Evolutionary conservation across 2,888 invertebrate species (phyloP), one percentile per base, ranked within the genome.

Genomic region (Unio delphinus): DNA sequence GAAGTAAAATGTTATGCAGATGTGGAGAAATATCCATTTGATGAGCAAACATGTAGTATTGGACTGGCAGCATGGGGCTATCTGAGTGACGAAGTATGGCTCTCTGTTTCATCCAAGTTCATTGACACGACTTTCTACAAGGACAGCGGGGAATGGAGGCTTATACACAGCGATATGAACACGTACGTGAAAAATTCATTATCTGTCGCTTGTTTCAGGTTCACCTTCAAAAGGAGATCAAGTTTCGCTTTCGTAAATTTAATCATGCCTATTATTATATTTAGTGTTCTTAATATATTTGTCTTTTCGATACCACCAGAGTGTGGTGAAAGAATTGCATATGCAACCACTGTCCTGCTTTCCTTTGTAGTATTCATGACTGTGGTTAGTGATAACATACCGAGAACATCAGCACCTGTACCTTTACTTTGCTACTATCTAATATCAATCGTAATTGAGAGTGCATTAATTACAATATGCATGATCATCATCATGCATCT

Each of bases 281-380:
- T 70, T 18, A 66, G 70, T 20, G 20, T 70, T 30, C 63, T 70
- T 8, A 70, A 70, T 30, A 62, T 66, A 8, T 70, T 65, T 63
- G 70, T 66, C 20, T 70, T 70, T 59, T 34, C 63, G 20, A 58
- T 70, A 18, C 70, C 70, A 20, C 66, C 70, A 23, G 61, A 61
- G 23, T 66, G 57, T 11, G 70, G 70, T n/a, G 70, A 70, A 62
- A 61, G 70, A 26, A 66, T 70, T 26, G 66, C 70, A 3, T 70
- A 65, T 45, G 70, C 70, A 17, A 65, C 66, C n/a, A 70, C 70
- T 4, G 70, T 70, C 6, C 30, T 70, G 45, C 63, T 70, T 8
- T 70, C 70, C 4, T 66, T 70, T 55, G 70, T 66, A 7, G 70
- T 70, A 20, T 70, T 70, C n/a, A 65, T 70, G 66, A 66, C 70